These are phyloP conservation scores for Theodoxus fluviatilis DNA, from an alignment of 2,888 invertebrate genomes.

Conservation along the genomic window DNA sequence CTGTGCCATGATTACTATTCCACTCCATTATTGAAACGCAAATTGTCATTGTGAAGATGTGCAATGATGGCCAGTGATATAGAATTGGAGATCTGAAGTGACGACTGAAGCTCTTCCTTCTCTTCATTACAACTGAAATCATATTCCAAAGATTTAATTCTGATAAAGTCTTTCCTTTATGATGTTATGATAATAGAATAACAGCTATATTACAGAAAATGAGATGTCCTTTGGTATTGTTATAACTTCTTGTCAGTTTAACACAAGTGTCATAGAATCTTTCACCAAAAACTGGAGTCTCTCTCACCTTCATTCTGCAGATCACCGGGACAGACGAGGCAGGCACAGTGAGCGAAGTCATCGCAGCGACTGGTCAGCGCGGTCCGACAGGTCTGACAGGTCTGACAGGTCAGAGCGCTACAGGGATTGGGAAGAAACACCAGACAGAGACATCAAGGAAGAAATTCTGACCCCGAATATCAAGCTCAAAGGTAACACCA, in stretches of 20 bases:
- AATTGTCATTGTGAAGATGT: no score
- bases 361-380: slow-evolving; percentile 27
- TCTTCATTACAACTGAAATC: background rate
- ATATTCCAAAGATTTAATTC: background rate
- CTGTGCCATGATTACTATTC: no score
- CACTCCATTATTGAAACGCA: no score
- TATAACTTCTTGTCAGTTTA: background rate
- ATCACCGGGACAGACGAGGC: slow-evolving; percentile 41
- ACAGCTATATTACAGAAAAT: no score
- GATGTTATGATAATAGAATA: background rate
- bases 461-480: slow-evolving; percentile 86
- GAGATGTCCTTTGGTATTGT: background rate
- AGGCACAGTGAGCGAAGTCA: slow-evolving; percentile 25
- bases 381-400: slow-evolving; percentile 30
- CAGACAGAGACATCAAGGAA: slow-evolving; percentile 71
- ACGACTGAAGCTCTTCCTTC: background rate
- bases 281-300: background rate
- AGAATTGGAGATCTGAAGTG: no score
- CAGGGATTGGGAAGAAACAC: slow-evolving; percentile 63
- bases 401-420: slow-evolving; percentile 39
- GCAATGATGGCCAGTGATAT: no score
- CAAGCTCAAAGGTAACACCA: slow-evolving; percentile 67
- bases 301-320: slow-evolving; percentile 20
- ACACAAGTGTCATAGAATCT: background rate
- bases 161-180: background rate